Conservation (phyloP, 2,797 vertebrate species). For the Myotis planiceps region DNA sequence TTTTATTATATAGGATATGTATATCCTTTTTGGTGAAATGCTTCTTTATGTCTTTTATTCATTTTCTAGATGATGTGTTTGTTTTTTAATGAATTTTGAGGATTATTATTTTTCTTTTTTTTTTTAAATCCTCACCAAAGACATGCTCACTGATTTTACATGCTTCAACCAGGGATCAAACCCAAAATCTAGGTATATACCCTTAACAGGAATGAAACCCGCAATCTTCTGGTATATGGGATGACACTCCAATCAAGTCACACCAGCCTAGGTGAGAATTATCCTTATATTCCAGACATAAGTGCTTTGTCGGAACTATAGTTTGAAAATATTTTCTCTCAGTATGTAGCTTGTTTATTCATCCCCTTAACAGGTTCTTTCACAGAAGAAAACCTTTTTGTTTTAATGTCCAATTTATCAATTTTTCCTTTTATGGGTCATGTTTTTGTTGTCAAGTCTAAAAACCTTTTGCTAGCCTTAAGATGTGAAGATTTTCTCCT, state of each 20-base stretch:
- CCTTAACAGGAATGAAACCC: neutral
- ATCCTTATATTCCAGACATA: neutral
- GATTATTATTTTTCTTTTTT: neutral
- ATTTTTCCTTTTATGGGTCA: constrained; percentile 3
- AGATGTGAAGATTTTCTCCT: neutral
- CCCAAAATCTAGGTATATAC: neutral
- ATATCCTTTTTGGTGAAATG: neutral
- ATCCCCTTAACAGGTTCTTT: neutral
- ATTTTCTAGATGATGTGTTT: neutral
- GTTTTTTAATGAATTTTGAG: neutral
- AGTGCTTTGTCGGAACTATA: neutral
- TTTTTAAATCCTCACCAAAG: neutral
- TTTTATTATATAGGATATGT: too few relatives aligned
- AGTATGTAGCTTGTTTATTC: neutral
- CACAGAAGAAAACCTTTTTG: neutral
- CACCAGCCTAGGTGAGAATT: neutral
- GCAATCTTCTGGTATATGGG: neutral
- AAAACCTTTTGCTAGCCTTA: neutral
- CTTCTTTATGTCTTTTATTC: neutral
- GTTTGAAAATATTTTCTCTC: neutral
- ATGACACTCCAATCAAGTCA: neutral
- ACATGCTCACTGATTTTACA: neutral
- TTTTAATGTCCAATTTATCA: neutral
- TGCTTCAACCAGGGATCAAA: neutral
- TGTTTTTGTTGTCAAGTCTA: constrained; percentile 14